phyloP scores from a whole-genome alignment of 2,888 invertebrate genomes.

The Germaria angustata region DNA sequence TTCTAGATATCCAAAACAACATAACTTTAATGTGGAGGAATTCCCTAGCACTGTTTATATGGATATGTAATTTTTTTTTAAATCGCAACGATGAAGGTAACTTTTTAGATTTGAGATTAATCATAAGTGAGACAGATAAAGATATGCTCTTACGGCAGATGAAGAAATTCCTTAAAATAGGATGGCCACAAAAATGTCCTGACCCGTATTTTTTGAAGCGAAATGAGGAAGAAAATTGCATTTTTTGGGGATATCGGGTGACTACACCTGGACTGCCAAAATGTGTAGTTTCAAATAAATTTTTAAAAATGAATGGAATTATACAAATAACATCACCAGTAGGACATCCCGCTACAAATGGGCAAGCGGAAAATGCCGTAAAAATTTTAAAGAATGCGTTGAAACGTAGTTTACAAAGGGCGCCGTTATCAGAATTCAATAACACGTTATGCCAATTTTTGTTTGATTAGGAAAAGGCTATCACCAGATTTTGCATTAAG shows the following conservation, averaged over 20 bases:
- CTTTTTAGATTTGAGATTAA: no score
- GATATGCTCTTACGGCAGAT: no score
- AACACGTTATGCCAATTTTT: conserved; percentile 53
- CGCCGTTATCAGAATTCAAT: conserved; percentile 45
- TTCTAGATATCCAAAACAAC: no score
- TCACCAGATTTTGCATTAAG: no score
- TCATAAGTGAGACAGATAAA: no score
- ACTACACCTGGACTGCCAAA: background rate
- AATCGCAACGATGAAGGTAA: no score
- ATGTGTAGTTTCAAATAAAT: background rate
- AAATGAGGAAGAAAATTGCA: conserved; percentile 45
- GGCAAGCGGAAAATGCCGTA: conserved; percentile 60
- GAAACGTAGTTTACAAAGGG: conserved; percentile 50
- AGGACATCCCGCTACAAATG: conserved; percentile 60
- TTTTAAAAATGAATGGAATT: background rate
- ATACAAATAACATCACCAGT: no score
- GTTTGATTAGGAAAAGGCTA: conserved; percentile 59
- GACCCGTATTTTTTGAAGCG: conserved; percentile 41
- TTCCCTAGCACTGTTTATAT: no score
- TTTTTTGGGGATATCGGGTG: conserved; percentile 37
- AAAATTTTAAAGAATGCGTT: conserved; percentile 61
- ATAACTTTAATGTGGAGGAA: no score
- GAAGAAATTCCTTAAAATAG: no score
- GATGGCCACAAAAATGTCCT: background rate
- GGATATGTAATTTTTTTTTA: no score